Conservation (phyloP, 2,888 invertebrate species). For the Conchocele bisecta region DNA sequence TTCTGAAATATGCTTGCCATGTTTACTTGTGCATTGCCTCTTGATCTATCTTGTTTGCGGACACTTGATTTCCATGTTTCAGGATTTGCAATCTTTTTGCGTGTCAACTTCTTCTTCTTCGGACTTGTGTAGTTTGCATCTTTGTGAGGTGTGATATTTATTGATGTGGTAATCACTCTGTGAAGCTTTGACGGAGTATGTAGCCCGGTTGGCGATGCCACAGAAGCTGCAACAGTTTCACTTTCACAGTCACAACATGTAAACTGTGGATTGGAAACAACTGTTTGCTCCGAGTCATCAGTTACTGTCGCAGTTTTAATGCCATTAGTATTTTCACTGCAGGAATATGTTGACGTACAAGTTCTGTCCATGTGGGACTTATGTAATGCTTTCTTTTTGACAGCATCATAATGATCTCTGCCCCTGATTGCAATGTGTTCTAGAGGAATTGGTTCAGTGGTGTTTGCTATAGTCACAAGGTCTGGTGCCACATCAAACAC, state of each 20-base stretch:
- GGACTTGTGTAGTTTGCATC: not conserved
- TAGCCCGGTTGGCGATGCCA: too few relatives aligned
- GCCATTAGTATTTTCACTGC: too few relatives aligned
- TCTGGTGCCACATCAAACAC: slow-evolving; percentile 1
- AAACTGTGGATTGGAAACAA: too few relatives aligned
- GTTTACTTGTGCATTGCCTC: slow-evolving; percentile 44
- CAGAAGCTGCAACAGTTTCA: too few relatives aligned
- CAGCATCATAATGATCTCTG: slow-evolving; percentile 2
- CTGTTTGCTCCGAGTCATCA: too few relatives aligned
- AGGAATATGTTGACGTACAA: too few relatives aligned
- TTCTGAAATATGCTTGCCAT: slow-evolving; percentile 42
- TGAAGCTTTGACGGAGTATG: too few relatives aligned
- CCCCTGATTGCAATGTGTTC: not conserved
- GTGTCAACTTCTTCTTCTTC: not conserved
- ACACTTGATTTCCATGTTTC: slow-evolving; percentile 51
- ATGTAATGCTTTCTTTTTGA: not conserved
- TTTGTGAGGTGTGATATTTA: slow-evolving; percentile 1
- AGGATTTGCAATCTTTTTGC: slow-evolving; percentile 6
- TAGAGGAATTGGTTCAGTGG: not conserved
- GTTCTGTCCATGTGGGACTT: too few relatives aligned
- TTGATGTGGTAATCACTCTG: too few relatives aligned
- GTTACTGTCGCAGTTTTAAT: too few relatives aligned
- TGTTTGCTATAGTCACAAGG: too few relatives aligned
- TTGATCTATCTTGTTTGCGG: slow-evolving; percentile 50
- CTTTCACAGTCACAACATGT: too few relatives aligned